phyloP scores from a whole-genome alignment of 2,113 vertebrate species.

The Sialia sialis region DNA sequence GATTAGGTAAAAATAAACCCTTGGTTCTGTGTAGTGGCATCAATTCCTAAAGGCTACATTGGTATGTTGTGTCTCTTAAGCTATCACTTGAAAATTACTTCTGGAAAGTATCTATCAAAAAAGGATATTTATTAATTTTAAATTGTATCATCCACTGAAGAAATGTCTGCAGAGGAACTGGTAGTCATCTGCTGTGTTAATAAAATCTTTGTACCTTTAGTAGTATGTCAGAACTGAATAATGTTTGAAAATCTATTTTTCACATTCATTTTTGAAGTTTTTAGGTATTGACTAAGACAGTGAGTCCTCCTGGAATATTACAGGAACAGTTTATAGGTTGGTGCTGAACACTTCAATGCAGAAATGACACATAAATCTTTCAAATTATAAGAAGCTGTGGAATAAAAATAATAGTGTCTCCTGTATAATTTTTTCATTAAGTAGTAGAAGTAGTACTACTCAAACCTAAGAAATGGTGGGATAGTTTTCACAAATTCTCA shows the following conservation, averaged over 20 bases:
- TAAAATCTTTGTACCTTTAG: not conserved
- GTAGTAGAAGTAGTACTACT: not conserved
- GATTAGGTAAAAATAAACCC: not conserved
- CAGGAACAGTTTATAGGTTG: not conserved
- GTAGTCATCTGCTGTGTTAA: not conserved
- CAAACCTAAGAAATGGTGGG: not conserved
- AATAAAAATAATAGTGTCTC: not conserved
- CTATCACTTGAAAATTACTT: not conserved
- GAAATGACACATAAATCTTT: not conserved
- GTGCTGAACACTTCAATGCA: not conserved
- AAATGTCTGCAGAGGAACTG: not conserved
- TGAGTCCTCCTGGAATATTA: not conserved
- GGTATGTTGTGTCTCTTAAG: not conserved
- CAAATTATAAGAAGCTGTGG: not conserved
- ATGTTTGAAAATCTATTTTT: not conserved
- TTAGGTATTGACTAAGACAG: not conserved
- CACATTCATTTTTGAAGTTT: not conserved
- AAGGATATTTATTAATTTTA: not conserved
- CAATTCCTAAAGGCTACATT: not conserved
- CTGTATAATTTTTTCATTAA: not conserved
- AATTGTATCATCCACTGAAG: not conserved
- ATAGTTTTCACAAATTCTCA: not conserved
- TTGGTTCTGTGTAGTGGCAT: not conserved
- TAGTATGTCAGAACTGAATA: not conserved
- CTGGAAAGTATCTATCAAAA: not conserved